A percentile compares a stretch with the other conserved stretches of the same genome.
phyloP scores from a whole-genome alignment of 2,888 invertebrate genomes.

The Branchellion lobata region DNA sequence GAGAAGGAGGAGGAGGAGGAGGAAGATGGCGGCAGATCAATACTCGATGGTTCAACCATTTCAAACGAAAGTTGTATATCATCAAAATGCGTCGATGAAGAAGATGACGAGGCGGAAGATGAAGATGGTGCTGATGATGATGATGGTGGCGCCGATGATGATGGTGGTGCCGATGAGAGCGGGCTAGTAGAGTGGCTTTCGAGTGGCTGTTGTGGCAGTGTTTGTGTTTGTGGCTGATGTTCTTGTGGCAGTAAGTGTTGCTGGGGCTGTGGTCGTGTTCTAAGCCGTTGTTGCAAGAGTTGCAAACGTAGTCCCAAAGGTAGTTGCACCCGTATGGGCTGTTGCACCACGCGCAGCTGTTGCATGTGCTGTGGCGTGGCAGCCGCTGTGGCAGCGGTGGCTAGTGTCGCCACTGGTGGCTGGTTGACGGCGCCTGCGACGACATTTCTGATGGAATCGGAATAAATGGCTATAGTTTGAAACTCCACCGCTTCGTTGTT shows the following conservation, averaged over 20 bases:
- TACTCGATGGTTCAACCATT: too few relatives aligned
- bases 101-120: neutral
- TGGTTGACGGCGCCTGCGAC: neutral
- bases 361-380: conserved; percentile 4
- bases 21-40: neutral
- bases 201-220: too few relatives aligned
- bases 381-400: neutral
- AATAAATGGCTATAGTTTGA: too few relatives aligned
- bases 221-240: too few relatives aligned
- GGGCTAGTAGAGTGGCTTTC: neutral
- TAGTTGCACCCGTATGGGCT: neutral
- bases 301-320: neutral
- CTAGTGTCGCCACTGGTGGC: neutral
- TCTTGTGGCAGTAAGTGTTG: conserved; percentile 1
- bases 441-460: neutral
- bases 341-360: too few relatives aligned
- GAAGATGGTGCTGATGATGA: neutral
- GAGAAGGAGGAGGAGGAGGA: neutral
- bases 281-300: neutral
- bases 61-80: too few relatives aligned
- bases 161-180: neutral
- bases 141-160: neutral
- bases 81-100: too few relatives aligned
- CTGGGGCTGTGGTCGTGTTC: neutral
- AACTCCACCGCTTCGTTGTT: neutral